Conservation (phyloP, 2,888 invertebrate genomes). For the Phlogophora meticulosa region DNA sequence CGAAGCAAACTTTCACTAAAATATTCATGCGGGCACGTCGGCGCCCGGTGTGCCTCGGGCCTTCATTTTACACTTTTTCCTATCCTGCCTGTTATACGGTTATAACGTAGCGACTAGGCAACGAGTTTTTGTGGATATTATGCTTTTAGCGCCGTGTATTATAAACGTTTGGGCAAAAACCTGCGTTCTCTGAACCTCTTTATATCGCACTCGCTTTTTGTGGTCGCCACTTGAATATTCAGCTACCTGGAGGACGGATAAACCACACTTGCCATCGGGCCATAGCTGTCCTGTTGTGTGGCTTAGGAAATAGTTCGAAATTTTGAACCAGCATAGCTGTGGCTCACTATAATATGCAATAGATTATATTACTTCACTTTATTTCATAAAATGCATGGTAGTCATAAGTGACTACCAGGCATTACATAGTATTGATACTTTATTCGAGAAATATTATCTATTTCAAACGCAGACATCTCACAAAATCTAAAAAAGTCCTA, state of each 20-base stretch:
- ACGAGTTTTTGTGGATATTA: conserved; percentile 86
- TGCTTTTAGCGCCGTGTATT: conserved; percentile 86
- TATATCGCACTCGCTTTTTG: conserved; percentile 70
- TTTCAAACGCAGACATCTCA: too few relatives aligned
- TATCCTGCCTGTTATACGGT: conserved; percentile 79
- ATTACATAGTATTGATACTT: too few relatives aligned
- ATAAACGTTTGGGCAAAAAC: conserved; percentile 81
- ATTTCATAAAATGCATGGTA: too few relatives aligned
- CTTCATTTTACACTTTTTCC: conserved; percentile 79
- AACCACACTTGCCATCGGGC: neutral
- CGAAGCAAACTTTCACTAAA: conserved; percentile 59
- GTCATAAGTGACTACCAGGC: too few relatives aligned
- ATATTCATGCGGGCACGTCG: conserved; percentile 55
- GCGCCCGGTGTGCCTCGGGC: conserved; percentile 66
- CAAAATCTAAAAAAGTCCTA: too few relatives aligned
- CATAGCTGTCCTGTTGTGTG: neutral
- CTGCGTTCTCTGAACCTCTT: conserved; percentile 70
- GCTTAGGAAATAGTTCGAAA: neutral
- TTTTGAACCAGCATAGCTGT: neutral
- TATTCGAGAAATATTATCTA: too few relatives aligned
- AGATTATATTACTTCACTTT: neutral
- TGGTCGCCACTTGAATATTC: conserved; percentile 53
- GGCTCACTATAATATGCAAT: neutral
- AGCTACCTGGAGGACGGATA: conserved; percentile 32
- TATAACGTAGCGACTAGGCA: conserved; percentile 77